Evolutionary conservation across 2,797 vertebrate genomes (phyloP).

Genomic region (Oreonectes daqikongensis): DNA sequence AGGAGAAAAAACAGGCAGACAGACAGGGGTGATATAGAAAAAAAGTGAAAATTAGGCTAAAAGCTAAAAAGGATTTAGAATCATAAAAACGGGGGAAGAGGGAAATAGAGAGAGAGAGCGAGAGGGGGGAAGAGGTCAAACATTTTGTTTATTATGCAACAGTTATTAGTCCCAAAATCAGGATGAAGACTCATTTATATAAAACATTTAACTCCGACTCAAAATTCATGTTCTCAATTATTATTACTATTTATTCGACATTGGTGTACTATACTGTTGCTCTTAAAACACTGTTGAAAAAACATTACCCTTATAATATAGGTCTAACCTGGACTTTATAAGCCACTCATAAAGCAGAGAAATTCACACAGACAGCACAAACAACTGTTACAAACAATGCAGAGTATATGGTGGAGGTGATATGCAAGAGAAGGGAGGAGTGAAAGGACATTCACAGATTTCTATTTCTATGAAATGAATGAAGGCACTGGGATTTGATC

Average conservation of each 20-base stretch:
- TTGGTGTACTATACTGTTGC: not conserved
- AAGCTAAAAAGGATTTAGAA: constrained; percentile 10
- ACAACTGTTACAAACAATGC: no score
- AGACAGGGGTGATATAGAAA: not conserved
- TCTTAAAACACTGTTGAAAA: not conserved
- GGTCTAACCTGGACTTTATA: not conserved
- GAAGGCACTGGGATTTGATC: constrained; percentile 25
- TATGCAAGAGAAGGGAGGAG: not conserved
- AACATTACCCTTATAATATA: not conserved
- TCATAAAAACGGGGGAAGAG: not conserved
- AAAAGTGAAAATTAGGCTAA: constrained; percentile 1
- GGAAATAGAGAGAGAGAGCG: not conserved
- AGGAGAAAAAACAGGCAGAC: constrained; percentile 39
- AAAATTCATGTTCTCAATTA: no score
- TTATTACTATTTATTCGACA: no score
- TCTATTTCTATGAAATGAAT: constrained; percentile 38
- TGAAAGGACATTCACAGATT: not conserved
- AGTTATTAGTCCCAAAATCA: not conserved
- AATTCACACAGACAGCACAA: not conserved
- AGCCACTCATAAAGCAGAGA: not conserved
- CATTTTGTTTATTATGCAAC: not conserved
- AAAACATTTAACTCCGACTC: not conserved
- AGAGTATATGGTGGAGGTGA: no score
- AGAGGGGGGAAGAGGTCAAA: not conserved
- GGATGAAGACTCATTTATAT: not conserved